Conservation (phyloP, 2,113 vertebrate genomes). For the Penelope pileata region DNA sequence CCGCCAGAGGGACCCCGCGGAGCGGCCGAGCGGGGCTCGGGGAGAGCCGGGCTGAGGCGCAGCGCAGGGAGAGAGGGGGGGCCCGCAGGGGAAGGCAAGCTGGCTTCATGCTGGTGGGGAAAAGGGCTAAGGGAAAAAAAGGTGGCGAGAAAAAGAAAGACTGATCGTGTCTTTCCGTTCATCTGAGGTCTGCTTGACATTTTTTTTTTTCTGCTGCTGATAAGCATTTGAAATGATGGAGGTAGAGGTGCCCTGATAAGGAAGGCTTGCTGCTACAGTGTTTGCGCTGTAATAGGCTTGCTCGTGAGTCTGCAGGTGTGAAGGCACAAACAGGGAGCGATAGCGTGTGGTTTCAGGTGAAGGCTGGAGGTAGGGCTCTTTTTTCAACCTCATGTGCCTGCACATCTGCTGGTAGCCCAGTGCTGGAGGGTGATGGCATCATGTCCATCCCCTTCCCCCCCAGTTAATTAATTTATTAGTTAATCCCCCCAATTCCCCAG, state of each 20-base stretch:
- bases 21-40: neutral
- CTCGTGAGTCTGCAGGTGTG: neutral
- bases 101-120: conserved; percentile 5
- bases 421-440: neutral
- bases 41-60: too few relatives aligned
- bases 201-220: neutral
- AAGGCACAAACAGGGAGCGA: neutral
- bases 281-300: neutral
- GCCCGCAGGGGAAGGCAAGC: neutral
- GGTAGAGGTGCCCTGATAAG: neutral
- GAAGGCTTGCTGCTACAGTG: neutral
- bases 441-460: accelerated
- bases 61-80: neutral
- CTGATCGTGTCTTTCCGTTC: neutral
- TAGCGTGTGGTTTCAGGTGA: neutral
- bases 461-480: too few relatives aligned
- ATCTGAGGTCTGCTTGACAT: neutral
- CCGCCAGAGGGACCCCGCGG: conserved; percentile 44
- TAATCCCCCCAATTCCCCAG: too few relatives aligned
- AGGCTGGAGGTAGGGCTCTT: neutral
- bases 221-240: neutral
- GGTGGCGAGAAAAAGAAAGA: neutral
- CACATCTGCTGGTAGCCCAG: neutral
- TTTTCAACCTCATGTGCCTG: neutral
- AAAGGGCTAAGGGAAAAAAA: conserved; percentile 24